Evolutionary conservation across 1,140 invertebrate species (phyloP).

Genomic region (Psix sp.): DNA sequence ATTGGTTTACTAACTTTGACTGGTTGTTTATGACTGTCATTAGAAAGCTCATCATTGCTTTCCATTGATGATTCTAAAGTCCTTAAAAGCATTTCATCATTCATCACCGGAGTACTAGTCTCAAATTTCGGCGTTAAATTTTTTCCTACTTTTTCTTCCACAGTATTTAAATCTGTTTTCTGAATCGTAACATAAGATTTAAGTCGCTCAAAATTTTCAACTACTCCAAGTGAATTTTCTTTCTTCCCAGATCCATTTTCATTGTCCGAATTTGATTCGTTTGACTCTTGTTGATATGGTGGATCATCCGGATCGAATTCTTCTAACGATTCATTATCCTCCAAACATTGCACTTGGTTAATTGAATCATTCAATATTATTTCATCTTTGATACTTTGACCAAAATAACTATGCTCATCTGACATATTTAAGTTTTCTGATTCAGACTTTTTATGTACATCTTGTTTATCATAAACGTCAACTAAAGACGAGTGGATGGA

Average conservation of each 20-base stretch:
- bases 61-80: conserved; percentile 47
- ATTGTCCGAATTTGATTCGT: conserved; percentile 33
- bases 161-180: conserved; percentile 1
- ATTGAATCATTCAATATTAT: neutral
- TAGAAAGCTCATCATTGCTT: conserved; percentile 40
- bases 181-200: conserved; percentile 33
- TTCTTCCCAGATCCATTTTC: conserved; percentile 39
- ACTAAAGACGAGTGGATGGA: conserved; percentile 64
- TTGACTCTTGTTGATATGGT: conserved; percentile 60
- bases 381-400: conserved; percentile 18
- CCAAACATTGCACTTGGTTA: conserved; percentile 26
- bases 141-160: neutral
- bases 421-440: conserved; percentile 1
- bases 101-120: conserved; percentile 20
- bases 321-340: conserved; percentile 71
- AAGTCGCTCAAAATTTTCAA: conserved; percentile 17
- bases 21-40: conserved; percentile 19
- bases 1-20: neutral
- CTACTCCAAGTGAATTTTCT: conserved; percentile 1
- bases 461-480: conserved; percentile 35
- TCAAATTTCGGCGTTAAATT: neutral
- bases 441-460: conserved; percentile 13
- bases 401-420: conserved; percentile 27
- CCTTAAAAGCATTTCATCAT: conserved; percentile 43
- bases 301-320: conserved; percentile 74